These are phyloP conservation scores for Papilio xuthus DNA, from an alignment of 1,140 invertebrate species.

Conservation along the genomic window DNA sequence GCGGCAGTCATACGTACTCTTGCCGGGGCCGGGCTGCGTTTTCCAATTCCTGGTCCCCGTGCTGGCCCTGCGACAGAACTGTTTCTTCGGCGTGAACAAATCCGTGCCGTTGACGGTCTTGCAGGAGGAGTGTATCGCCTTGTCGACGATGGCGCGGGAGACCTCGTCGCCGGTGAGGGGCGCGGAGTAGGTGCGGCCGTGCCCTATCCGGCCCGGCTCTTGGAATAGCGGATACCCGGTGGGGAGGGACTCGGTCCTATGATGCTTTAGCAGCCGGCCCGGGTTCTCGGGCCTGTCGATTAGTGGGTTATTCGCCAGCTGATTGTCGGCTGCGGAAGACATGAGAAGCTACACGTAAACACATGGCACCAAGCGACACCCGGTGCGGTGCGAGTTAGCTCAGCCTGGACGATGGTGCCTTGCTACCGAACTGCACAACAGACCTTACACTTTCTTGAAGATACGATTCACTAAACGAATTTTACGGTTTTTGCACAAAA, in stretches of 20 bases:
- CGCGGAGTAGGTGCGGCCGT: constrained; percentile 86
- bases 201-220: constrained; percentile 69
- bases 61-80: constrained; percentile 63
- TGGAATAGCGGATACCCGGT: constrained; percentile 62
- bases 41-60: constrained; percentile 67
- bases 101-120: constrained; percentile 65
- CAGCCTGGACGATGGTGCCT: constrained; percentile 53
- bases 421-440: background rate
- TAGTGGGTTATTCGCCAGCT: constrained; percentile 74
- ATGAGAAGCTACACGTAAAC: constrained; percentile 76
- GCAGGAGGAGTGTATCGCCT: constrained; percentile 61
- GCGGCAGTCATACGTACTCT: constrained; percentile 68
- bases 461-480: background rate
- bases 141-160: constrained; percentile 83
- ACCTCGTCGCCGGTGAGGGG: constrained; percentile 82
- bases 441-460: background rate
- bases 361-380: constrained; percentile 71
- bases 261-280: constrained; percentile 62
- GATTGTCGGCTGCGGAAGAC: constrained; percentile 73
- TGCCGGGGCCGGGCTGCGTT: constrained; percentile 69
- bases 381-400: constrained; percentile 63
- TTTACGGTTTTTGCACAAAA: too few species aligned
- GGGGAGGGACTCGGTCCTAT: constrained; percentile 68
- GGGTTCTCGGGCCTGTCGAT: constrained; percentile 61
- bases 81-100: constrained; percentile 54